Evolutionary conservation across 2,113 vertebrate species (phyloP).

Genomic region (Siphamia tubifer): DNA sequence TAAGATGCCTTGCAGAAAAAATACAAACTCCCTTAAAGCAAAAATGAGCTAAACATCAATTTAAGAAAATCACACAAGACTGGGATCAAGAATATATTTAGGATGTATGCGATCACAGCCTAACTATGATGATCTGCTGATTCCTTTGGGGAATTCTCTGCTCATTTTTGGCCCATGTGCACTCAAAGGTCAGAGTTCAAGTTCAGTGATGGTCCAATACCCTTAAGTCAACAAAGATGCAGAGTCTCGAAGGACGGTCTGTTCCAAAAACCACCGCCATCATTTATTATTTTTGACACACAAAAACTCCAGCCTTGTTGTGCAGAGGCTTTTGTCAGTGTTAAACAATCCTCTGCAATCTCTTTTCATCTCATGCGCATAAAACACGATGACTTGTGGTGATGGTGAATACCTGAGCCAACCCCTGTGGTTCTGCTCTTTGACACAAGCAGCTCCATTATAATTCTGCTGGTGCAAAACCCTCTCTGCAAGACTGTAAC

Average conservation of each 20-base stretch:
- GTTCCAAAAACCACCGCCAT: neutral
- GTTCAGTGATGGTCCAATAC: neutral
- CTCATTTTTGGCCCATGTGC: neutral
- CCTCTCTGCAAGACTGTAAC: slow-evolving; percentile 52
- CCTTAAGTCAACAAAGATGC: neutral
- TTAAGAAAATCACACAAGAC: neutral
- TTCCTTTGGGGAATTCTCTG: neutral
- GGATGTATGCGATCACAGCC: neutral
- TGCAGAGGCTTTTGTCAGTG: neutral
- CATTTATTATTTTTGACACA: neutral
- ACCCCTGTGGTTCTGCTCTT: slow-evolving; percentile 30
- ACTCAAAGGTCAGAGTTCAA: slow-evolving; percentile 9
- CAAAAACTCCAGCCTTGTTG: neutral
- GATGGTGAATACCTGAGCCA: slow-evolving; percentile 13
- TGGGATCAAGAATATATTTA: neutral
- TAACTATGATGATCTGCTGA: neutral
- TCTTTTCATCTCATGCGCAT: neutral
- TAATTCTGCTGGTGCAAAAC: slow-evolving; percentile 48
- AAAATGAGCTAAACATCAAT: neutral
- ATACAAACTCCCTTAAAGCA: neutral
- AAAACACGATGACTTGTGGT: slow-evolving; percentile 8
- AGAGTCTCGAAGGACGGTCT: neutral
- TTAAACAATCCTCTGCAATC: neutral
- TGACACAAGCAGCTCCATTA: slow-evolving; percentile 43
- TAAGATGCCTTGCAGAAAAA: neutral